A percentile compares a stretch with the other conserved stretches of the same genome.
phyloP scores from a whole-genome alignment of 92 coral and sea anemone species.

The Virgularia gustaviana region DNA sequence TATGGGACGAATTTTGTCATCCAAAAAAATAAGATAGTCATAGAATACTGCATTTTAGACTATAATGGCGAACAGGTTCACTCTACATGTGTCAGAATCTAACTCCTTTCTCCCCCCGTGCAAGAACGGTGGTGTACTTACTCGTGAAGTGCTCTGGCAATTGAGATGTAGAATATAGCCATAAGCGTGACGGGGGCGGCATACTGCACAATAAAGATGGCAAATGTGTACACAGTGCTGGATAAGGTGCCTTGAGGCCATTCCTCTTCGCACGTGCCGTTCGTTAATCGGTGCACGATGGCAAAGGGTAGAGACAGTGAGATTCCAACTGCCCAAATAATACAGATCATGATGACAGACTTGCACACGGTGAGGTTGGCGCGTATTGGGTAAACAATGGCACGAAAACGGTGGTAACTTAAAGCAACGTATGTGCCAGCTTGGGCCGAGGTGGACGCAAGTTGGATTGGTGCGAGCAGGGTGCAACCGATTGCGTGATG shows the following conservation, averaged over 20 bases:
- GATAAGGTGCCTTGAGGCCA: background rate
- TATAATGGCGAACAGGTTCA: background rate
- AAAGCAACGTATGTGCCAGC: constrained; percentile 70
- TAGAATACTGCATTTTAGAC: too few relatives aligned
- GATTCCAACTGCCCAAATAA: constrained; percentile 2
- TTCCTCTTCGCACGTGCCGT: background rate
- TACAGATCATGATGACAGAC: constrained; percentile 20
- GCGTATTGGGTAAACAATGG: constrained; percentile 32
- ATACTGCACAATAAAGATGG: constrained; percentile 32
- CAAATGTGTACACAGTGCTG: constrained; percentile 4
- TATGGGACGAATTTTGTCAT: too few relatives aligned
- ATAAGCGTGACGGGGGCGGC: constrained; percentile 17
- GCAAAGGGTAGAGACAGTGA: constrained; percentile 20
- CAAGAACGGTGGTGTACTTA: too few relatives aligned
- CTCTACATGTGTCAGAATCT: too few relatives aligned
- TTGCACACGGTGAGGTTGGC: constrained; percentile 28
- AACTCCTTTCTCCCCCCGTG: too few relatives aligned
- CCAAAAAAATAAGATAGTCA: too few relatives aligned
- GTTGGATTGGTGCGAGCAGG: constrained; percentile 73
- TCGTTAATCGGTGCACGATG: background rate
- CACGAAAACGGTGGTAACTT: constrained; percentile 65
- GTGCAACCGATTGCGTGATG: constrained; percentile 69
- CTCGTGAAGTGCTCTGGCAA: constrained; percentile 32
- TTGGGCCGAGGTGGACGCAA: constrained; percentile 71
- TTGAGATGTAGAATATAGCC: constrained; percentile 19